Conservation (phyloP, 2,797 vertebrate species). For the Sciurus vulgaris region DNA sequence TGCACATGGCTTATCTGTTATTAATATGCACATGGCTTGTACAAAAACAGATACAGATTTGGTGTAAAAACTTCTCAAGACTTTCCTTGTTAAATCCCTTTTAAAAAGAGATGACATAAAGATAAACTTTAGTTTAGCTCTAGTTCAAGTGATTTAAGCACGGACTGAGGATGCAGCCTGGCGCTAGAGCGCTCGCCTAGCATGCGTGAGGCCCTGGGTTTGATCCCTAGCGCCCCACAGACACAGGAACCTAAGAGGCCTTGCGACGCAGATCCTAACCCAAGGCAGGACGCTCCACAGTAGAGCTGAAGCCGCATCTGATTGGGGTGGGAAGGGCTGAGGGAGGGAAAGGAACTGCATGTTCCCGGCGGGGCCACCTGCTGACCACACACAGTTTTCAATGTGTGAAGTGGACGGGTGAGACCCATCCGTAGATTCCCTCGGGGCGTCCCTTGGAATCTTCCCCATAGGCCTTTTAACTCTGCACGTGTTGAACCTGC, state of each 20-base stretch:
- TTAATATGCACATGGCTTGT: background rate
- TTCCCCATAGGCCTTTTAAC: background rate
- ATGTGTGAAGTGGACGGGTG: too few relatives aligned
- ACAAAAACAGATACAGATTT: background rate
- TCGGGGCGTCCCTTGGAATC: background rate
- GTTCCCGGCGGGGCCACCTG: background rate
- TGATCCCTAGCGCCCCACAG: too few relatives aligned
- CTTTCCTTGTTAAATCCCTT: too few relatives aligned
- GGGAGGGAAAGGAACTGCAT: background rate
- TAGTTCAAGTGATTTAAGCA: too few relatives aligned
- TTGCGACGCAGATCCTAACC: background rate
- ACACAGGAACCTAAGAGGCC: background rate
- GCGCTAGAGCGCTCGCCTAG: too few relatives aligned
- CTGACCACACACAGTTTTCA: background rate
- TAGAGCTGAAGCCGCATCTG: background rate
- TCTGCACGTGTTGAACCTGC: background rate
- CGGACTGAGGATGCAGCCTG: too few relatives aligned
- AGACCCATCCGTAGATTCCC: too few relatives aligned
- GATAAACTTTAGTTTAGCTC: too few relatives aligned
- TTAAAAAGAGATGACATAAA: too few relatives aligned
- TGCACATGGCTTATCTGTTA: background rate
- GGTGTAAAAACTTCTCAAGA: background rate
- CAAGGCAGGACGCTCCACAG: background rate
- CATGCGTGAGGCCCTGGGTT: too few relatives aligned
- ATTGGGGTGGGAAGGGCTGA: background rate